Base-by-base conservation (phyloP, 2,797 vertebrate species). In the Molossus molossus region DNA sequence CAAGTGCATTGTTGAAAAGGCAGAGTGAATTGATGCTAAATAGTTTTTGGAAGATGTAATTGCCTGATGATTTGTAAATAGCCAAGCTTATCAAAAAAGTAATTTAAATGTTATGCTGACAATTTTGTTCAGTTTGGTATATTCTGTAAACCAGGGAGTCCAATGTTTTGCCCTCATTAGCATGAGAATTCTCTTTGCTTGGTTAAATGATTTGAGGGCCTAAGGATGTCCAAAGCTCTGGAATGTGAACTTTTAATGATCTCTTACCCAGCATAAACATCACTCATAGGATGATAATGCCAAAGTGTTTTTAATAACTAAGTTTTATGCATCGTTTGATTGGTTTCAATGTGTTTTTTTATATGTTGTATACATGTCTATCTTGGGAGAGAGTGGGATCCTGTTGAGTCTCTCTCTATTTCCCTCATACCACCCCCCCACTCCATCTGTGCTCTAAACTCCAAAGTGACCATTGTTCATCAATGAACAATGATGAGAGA, bases 51-150 rank as follows among this genome's bases (percentile, higher is more conserved):
- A 98, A 99, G 98, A 98, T 98, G 98, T 98, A 98, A 98, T 99
- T 99, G 98, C 98, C 98, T 98, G 98, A 98, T 99, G 98, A 98
- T 98, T 99, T 98, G 98, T 99, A 98, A 98, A 99, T 98, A 98
- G 98, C 98, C 98, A 98, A 98, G 98, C 98, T 98, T 98, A 99
- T 98, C 96, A 98, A 98, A 98, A 98, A 98, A 98, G 98, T 98
- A 98, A 98, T 98, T 98, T 98, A 98, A 98, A 98, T 98, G 98
- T 98, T 98, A 98, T 98, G 98, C 98, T 98, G 98, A 98, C 98
- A 98, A 98, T 98, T 98, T 98, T 98, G 97, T 98, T 98, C 98
- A 98, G 98, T 99, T 98, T 98, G 97, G 98, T 98, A 88, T 98
- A 97, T 92, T 98, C 98, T 98, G 98, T 98, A 98, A 98, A 98